phyloP scores from a whole-genome alignment of 2,888 invertebrate genomes.

The Mycalesis mineus region DNA sequence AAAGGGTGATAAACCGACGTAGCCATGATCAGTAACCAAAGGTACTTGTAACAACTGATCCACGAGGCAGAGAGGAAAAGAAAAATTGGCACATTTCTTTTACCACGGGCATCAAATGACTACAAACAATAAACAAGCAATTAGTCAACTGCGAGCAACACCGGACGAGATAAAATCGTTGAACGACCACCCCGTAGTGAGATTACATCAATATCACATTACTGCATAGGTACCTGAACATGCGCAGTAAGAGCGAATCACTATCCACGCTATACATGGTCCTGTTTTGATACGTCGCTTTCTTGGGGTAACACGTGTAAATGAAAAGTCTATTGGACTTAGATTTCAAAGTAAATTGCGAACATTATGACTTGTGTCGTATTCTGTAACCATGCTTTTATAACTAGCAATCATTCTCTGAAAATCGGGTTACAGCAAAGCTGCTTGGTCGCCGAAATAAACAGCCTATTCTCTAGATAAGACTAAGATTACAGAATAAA shows the following conservation, averaged over 20 bases:
- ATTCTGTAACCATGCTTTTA: no score
- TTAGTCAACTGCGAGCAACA: background rate
- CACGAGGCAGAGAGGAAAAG: no score
- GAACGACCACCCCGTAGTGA: constrained; percentile 20
- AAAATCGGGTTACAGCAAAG: no score
- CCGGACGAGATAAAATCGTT: constrained; percentile 24
- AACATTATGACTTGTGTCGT: no score
- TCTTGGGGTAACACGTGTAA: background rate
- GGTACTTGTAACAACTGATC: no score
- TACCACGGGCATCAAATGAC: constrained; percentile 8
- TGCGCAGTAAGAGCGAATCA: background rate
- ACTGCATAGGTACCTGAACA: background rate
- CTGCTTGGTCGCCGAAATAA: no score
- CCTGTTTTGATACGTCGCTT: background rate
- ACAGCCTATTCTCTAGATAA: no score
- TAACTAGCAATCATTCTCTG: no score
- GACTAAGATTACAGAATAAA: no score
- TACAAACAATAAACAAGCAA: constrained; percentile 5
- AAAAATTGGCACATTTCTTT: background rate
- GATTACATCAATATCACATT: constrained; percentile 7
- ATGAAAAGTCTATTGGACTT: background rate
- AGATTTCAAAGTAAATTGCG: no score
- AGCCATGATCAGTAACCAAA: no score
- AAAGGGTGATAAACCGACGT: no score
- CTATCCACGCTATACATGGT: background rate